phyloP scores from a whole-genome alignment of 1,140 invertebrate species.

The Pentalonia nigronervosa region DNA sequence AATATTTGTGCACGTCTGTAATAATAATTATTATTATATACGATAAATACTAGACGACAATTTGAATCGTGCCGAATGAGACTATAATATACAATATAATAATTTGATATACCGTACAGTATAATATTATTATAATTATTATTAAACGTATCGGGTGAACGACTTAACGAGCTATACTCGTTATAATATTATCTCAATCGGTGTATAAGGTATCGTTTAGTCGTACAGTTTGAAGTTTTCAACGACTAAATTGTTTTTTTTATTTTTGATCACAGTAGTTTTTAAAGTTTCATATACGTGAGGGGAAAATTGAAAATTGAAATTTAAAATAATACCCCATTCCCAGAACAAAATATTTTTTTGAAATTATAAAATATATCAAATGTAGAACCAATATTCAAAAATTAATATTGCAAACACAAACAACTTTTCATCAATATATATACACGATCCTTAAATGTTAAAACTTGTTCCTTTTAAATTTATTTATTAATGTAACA shows the following conservation, averaged over 20 bases:
- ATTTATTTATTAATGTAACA: too few relatives aligned
- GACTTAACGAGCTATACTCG: background rate
- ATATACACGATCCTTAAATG: too few relatives aligned
- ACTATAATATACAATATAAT: background rate
- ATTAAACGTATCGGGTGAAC: background rate
- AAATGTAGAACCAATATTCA: background rate
- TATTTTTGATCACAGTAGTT: background rate
- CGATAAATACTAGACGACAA: background rate
- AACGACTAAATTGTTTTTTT: background rate
- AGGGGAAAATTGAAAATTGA: background rate
- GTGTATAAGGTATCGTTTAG: background rate
- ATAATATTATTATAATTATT: background rate
- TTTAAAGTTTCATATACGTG: background rate
- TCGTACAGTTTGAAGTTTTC: background rate
- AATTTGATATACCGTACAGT: too few relatives aligned
- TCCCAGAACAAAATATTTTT: background rate
- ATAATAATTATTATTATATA: background rate
- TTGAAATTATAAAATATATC: background rate
- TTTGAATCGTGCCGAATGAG: background rate
- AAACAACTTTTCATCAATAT: too few relatives aligned
- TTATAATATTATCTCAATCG: background rate
- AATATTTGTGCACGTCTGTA: background rate
- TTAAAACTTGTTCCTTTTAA: too few relatives aligned
- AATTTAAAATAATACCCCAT: background rate
- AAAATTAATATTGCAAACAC: too few relatives aligned